Conservation (phyloP, 1,140 invertebrate genomes). For the Drosophila takahashii region DNA sequence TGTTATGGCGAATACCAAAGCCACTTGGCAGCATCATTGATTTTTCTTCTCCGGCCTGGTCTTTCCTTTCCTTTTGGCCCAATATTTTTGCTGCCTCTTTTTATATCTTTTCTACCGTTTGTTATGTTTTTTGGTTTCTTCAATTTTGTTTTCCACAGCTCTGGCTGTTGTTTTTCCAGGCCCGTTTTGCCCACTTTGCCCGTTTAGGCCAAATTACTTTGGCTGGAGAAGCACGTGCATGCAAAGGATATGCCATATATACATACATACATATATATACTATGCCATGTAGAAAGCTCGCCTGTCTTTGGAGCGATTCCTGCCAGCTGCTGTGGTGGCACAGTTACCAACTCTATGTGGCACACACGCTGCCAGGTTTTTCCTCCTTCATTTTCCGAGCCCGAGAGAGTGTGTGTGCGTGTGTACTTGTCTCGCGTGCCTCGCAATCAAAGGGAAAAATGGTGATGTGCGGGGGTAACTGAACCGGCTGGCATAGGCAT, state of each 20-base stretch:
- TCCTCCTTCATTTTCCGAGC: not conserved
- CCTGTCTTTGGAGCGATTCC: constrained; percentile 49
- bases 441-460: constrained; percentile 27
- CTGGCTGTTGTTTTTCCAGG: constrained; percentile 15
- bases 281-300: constrained; percentile 17
- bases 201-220: constrained; percentile 46
- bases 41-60: constrained; percentile 62
- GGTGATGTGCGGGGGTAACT: constrained; percentile 1
- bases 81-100: constrained; percentile 17
- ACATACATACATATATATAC: not conserved
- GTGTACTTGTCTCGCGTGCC: constrained; percentile 58
- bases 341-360: constrained; percentile 49
- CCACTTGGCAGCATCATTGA: constrained; percentile 79
- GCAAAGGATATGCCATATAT: constrained; percentile 45
- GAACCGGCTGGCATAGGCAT: constrained; percentile 7
- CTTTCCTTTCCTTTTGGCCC: constrained; percentile 21
- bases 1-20: constrained; percentile 52
- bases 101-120: constrained; percentile 7
- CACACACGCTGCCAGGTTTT: constrained; percentile 18
- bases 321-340: constrained; percentile 45
- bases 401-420: constrained; percentile 45
- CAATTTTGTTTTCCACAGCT: constrained; percentile 17
- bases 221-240: constrained; percentile 69
- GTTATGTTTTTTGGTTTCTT: constrained; percentile 44
- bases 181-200: not conserved